These are phyloP conservation scores for Drosophila algonquin DNA, from an alignment of 2,888 invertebrate genomes.

Conservation along the genomic window DNA sequence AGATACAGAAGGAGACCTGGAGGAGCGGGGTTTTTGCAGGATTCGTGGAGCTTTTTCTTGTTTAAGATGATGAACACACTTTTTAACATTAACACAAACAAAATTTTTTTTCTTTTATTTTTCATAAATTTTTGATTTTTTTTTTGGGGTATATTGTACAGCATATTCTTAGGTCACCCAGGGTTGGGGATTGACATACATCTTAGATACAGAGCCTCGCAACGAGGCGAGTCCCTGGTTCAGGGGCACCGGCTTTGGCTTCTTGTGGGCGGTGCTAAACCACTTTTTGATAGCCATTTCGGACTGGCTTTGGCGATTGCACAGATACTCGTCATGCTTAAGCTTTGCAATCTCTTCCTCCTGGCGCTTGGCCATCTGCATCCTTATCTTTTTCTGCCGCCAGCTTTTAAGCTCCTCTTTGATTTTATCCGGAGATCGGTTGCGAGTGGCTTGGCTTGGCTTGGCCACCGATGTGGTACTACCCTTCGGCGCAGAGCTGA, in stretches of 20 bases:
- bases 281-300: slow-evolving; percentile 77
- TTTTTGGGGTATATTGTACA: neutral
- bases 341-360: slow-evolving; percentile 50
- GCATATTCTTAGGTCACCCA: slow-evolving; percentile 55
- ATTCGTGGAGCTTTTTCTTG: too few species aligned
- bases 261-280: slow-evolving; percentile 75
- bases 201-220: slow-evolving; percentile 80
- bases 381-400: slow-evolving; percentile 65
- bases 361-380: slow-evolving; percentile 66
- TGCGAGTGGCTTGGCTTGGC: slow-evolving; percentile 21
- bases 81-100: too few species aligned
- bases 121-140: neutral
- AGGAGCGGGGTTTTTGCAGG: neutral
- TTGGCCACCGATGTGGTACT: neutral
- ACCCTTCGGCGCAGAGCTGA: neutral
- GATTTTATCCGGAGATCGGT: slow-evolving; percentile 43
- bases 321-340: slow-evolving; percentile 44
- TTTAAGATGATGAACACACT: too few species aligned
- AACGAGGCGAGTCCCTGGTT: slow-evolving; percentile 82
- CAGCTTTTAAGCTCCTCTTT: slow-evolving; percentile 53
- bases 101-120: too few species aligned
- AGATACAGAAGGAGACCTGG: neutral
- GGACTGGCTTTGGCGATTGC: slow-evolving; percentile 61
- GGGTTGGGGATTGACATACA: slow-evolving; percentile 81
- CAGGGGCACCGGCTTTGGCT: slow-evolving; percentile 83